phyloP scores from a whole-genome alignment of 2,797 vertebrate genomes.

The Gadopsis bispinosus region DNA sequence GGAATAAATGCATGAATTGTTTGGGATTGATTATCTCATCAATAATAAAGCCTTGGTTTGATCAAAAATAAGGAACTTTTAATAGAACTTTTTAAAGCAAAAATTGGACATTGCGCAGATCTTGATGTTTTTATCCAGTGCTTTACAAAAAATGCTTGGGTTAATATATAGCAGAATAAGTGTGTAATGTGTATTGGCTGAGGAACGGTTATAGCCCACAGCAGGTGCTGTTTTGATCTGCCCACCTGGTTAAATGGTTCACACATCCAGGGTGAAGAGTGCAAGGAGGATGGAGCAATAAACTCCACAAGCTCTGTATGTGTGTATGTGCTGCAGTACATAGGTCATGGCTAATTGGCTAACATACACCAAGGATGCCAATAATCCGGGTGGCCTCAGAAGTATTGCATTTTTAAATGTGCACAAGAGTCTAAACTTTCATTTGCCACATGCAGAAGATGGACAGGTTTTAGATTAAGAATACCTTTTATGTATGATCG shows the following conservation, averaged over 20 bases:
- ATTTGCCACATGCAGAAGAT: constrained; percentile 6
- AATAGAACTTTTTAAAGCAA: not conserved
- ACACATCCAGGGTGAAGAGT: constrained; percentile 21
- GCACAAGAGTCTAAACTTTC: not conserved
- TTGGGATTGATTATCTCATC: constrained; percentile 22
- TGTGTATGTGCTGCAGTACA: constrained; percentile 24
- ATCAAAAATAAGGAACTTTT: constrained; percentile 4
- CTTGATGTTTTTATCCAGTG: not conserved
- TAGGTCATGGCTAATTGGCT: constrained; percentile 24
- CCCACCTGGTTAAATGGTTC: constrained; percentile 55
- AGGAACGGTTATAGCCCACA: constrained; percentile 3
- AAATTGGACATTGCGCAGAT: not conserved
- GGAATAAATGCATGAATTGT: constrained; percentile 11
- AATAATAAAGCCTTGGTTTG: constrained; percentile 4
- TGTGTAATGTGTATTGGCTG: constrained; percentile 7
- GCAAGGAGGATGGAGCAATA: constrained; percentile 19
- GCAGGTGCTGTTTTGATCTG: constrained; percentile 47
- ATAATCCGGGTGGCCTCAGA: not conserved
- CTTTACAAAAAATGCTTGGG: not conserved
- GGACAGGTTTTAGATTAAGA: not conserved
- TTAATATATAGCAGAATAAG: not conserved
- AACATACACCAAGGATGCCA: constrained; percentile 30
- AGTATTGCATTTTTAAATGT: constrained; percentile 11
- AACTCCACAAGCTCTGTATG: not conserved
- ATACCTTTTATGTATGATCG: constrained; percentile 12